These are phyloP conservation scores for Sinocyclocheilus maitianheensis DNA, from an alignment of 2,113 vertebrate genomes.

Conservation along the genomic window DNA sequence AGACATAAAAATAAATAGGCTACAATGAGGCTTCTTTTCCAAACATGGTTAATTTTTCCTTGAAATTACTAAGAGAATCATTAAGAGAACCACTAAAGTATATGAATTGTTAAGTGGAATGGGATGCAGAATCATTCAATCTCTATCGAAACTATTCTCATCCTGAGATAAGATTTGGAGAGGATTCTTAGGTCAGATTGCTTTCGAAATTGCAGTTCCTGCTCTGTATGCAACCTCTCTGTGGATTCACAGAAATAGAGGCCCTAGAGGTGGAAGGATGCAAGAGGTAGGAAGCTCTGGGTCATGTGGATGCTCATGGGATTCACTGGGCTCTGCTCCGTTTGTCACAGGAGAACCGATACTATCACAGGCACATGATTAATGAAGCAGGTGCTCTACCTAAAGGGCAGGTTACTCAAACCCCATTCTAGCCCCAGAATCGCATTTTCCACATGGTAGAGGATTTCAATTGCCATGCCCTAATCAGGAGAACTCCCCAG, in stretches of 20 bases:
- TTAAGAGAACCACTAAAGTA: background rate
- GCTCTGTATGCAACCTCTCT: constrained; percentile 39
- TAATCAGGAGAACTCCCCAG: constrained; percentile 48
- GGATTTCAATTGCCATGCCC: constrained; percentile 41
- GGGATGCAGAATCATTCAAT: background rate
- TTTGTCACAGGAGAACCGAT: constrained; percentile 52
- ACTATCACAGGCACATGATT: constrained; percentile 53
- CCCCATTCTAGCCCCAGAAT: constrained; percentile 52
- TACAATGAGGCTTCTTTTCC: too few relatives aligned
- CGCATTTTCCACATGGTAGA: constrained; percentile 45
- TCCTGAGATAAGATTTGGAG: constrained; percentile 2
- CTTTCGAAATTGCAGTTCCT: constrained; percentile 32
- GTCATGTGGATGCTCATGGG: constrained; percentile 40
- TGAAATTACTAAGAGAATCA: background rate
- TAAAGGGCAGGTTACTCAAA: constrained; percentile 63
- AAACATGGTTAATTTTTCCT: background rate
- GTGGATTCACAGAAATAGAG: constrained; percentile 53
- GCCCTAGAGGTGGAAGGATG: constrained; percentile 48
- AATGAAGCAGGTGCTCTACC: constrained; percentile 59
- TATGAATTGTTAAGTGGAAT: background rate
- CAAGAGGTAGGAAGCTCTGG: constrained; percentile 40
- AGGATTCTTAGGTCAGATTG: constrained; percentile 20
- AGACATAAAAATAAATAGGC: background rate
- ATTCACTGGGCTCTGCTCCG: constrained; percentile 40
- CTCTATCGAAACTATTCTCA: background rate